These are phyloP conservation scores for Saturnia japonica DNA, from an alignment of 2,888 invertebrate genomes.

Conservation along the genomic window DNA sequence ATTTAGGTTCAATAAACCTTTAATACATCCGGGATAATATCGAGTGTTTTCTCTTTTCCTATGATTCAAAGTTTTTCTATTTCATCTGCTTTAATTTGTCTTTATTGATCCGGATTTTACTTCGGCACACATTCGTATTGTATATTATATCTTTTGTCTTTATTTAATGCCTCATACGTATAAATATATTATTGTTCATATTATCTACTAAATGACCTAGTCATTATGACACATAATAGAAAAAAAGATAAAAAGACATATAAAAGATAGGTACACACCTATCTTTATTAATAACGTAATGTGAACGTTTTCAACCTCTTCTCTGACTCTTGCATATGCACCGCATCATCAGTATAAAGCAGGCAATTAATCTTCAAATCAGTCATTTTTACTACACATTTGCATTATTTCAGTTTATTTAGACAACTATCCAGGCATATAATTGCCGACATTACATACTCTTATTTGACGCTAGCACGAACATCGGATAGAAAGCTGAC, in stretches of 20 bases:
- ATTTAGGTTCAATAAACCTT: neutral
- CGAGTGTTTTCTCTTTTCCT: slow-evolving; percentile 20
- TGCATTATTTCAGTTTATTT: neutral
- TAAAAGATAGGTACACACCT: no score
- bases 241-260: no score
- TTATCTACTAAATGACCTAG: no score
- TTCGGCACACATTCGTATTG: slow-evolving; percentile 93
- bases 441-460: neutral
- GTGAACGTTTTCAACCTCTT: no score
- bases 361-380: no score
- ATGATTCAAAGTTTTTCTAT: slow-evolving; percentile 88
- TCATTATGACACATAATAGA: no score
- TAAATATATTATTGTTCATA: no score
- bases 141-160: neutral
- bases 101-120: slow-evolving; percentile 91
- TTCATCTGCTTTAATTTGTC: slow-evolving; percentile 52
- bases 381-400: neutral
- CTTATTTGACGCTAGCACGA: neutral
- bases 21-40: no score
- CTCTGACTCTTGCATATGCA: no score
- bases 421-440: neutral
- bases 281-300: no score
- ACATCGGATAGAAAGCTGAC: neutral
- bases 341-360: no score
- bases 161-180: neutral